Conservation (phyloP, 2,113 vertebrate species). For the Oxyura jamaicensis region DNA sequence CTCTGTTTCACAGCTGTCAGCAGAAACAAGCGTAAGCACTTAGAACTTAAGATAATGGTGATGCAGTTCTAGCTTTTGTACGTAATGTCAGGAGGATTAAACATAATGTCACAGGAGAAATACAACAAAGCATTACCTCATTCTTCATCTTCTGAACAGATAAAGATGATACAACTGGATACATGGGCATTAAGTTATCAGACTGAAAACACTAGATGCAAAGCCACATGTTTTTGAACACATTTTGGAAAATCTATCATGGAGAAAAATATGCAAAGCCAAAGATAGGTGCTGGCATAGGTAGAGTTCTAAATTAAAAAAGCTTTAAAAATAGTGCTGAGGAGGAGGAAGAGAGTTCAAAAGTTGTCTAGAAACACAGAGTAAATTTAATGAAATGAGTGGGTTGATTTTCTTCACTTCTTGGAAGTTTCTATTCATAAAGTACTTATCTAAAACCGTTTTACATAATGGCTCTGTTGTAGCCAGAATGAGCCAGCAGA, state of each 20-base stretch:
- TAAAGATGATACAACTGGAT: not conserved
- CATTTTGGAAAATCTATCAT: not conserved
- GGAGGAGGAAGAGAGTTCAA: not conserved
- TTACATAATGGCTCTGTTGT: fast-evolving
- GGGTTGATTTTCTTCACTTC: not conserved
- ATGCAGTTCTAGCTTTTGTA: not conserved
- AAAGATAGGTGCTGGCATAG: not conserved
- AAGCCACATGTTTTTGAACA: not conserved
- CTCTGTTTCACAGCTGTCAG: not conserved
- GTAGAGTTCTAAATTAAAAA: not conserved
- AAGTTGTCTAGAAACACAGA: not conserved
- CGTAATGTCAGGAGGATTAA: not conserved
- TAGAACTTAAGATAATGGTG: not conserved
- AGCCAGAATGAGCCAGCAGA: not conserved
- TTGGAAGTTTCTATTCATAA: not conserved
- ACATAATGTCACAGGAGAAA: not conserved
- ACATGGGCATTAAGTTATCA: not conserved
- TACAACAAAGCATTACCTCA: not conserved
- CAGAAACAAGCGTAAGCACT: not conserved
- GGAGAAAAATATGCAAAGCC: not conserved
- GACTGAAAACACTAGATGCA: not conserved
- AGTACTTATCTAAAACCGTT: not conserved
- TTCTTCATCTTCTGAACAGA: not conserved
- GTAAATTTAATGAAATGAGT: not conserved
- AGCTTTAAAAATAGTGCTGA: not conserved